Percentiles rank a stretch among this genome's conserved stretches.
Evolutionary conservation across 2,888 invertebrate genomes (phyloP).

Genomic region (Epistrophe eligans): DNA sequence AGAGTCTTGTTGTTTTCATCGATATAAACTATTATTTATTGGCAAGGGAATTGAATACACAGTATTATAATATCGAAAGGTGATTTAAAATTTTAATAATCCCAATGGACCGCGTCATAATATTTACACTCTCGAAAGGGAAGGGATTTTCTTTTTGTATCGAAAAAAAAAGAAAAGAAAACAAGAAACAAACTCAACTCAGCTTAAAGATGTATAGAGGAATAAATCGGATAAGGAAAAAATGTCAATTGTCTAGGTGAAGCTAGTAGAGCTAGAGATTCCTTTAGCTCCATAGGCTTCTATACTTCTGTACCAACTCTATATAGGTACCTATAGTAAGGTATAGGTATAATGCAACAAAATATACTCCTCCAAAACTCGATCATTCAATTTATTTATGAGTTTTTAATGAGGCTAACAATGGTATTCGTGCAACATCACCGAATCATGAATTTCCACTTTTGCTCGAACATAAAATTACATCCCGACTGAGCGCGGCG

Average conservation of each 20-base stretch:
- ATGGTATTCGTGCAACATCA: slow-evolving; percentile 73
- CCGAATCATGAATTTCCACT: slow-evolving; percentile 75
- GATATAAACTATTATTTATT: slow-evolving; percentile 69
- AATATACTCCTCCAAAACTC: slow-evolving; percentile 45
- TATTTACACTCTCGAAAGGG: slow-evolving; percentile 59
- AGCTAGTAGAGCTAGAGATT: background rate
- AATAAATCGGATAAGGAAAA: slow-evolving; percentile 9
- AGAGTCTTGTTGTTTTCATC: slow-evolving; percentile 53
- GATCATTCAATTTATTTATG: slow-evolving; percentile 76
- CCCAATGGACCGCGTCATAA: slow-evolving; percentile 69
- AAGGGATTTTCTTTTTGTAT: slow-evolving; percentile 20
- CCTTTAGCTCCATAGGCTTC: slow-evolving; percentile 19
- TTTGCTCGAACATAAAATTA: slow-evolving; percentile 73
- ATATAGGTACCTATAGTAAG: background rate
- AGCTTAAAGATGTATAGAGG: background rate
- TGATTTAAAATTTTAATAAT: slow-evolving; percentile 73
- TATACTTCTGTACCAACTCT: background rate
- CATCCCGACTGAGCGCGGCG: slow-evolving; percentile 48
- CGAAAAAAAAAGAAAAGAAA: background rate
- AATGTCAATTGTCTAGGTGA: slow-evolving; percentile 59
- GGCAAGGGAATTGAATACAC: slow-evolving; percentile 70
- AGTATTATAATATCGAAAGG: background rate
- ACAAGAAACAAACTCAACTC: background rate
- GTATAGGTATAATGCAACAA: background rate
- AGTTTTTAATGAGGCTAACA: slow-evolving; percentile 75